phyloP scores from a whole-genome alignment of 2,797 vertebrate genomes.

The Stomatorhinus walkeri region DNA sequence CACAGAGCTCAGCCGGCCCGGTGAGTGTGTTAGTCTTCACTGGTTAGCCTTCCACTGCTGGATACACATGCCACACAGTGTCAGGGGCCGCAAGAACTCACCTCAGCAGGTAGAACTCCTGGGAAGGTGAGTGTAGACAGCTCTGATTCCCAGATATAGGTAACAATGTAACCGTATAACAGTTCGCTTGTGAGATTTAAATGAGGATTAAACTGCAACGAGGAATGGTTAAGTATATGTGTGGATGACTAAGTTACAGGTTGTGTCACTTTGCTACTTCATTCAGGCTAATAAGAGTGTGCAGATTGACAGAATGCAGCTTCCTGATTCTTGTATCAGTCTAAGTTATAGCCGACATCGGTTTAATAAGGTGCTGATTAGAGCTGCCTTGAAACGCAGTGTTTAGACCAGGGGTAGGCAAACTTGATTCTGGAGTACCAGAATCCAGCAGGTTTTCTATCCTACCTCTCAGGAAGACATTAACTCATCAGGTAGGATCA shows the following conservation, averaged over 20 bases:
- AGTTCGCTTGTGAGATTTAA: not conserved
- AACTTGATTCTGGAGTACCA: not conserved
- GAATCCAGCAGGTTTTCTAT: not conserved
- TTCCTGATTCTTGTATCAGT: not conserved
- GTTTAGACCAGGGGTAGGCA: not conserved
- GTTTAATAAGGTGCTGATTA: not conserved
- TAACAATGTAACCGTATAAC: not conserved
- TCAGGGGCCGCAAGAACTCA: constrained; percentile 4
- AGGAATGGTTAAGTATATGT: not conserved
- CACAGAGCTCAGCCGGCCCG: not conserved
- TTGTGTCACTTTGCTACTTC: not conserved
- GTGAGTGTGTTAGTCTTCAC: constrained; percentile 14
- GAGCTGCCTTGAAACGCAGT: not conserved
- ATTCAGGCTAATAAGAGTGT: not conserved
- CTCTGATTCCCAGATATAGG: not conserved
- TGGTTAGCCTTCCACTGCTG: not conserved
- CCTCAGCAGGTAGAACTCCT: not conserved
- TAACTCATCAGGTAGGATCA: not conserved
- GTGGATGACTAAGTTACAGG: not conserved
- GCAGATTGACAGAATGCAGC: not conserved
- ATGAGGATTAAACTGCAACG: not conserved
- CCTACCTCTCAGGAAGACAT: not conserved
- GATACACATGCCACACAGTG: not conserved
- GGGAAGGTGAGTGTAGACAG: constrained; percentile 13
- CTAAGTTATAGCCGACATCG: not conserved